Evolutionary conservation across 2,113 vertebrate genomes (phyloP), one percentile per base, ranked within the genome.

Genomic region (Microcebus griseorufus): DNA sequence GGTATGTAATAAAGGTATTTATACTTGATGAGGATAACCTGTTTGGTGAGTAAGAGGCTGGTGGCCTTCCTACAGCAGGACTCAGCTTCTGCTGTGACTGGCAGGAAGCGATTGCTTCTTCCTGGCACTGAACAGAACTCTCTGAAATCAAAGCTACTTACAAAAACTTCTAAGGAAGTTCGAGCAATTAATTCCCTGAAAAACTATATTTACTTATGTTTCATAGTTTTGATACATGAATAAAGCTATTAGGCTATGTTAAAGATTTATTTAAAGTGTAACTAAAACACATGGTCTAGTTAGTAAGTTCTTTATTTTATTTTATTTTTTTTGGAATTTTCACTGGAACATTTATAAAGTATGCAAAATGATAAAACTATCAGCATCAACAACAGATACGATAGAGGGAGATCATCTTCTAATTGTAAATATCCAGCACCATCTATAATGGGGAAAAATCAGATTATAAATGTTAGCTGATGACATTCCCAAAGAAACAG

Each of bases 371-470:
- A 65, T 87, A 67, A 75, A 90, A 20, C 51, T 78, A 2, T 39
- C 39, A 94, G 20, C 72, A 22, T 39, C 39, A 91, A 34, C 70
- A 84, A 12, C 73, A 69, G 75, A 42, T 13, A 67, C 32, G 23
- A 20, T 73, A 81, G 45, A 96, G 73, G 32, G 78, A 34, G 76
- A 62, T 53, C 51, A 64, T 95, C 86, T 95, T 83, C 89, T 72
- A 32, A 37, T 37, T 42, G 3, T 53, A 34, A 72, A 60, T 96
- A 93, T 79, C 55, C 90, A 67, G 84, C 51, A 93, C 76, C 97
- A 51, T 80, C 97, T 98, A 39, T 53, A 96, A 70, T 60, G 79
- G 55, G 85, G 51, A 78, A 96, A 96, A 89, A 86, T 0, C 23
- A 58, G 29, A 93, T 76, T 67, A 90, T 53, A 87, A 94, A 94